Evolutionary conservation across 2,797 vertebrate genomes (phyloP).

Genomic region (Microhierax caerulescens): DNA sequence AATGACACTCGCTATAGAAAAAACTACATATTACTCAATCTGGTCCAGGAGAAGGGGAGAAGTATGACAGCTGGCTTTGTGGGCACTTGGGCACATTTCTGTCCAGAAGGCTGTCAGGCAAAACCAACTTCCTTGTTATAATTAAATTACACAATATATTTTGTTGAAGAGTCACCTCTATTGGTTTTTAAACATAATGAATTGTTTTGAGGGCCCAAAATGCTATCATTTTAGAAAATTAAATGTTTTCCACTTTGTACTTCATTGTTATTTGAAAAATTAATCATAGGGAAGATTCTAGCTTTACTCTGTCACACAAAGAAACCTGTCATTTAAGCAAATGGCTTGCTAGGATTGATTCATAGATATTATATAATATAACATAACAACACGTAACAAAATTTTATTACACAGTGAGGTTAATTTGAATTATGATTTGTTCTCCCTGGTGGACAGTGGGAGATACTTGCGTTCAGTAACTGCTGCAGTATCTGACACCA

Average conservation of each 20-base stretch:
- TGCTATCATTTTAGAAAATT: background rate
- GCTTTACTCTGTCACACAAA: background rate
- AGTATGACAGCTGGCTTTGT: background rate
- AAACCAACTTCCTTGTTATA: background rate
- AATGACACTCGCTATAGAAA: background rate
- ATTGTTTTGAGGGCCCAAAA: background rate
- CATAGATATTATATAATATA: background rate
- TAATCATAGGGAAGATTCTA: background rate
- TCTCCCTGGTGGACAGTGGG: background rate
- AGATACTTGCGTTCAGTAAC: background rate
- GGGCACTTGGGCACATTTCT: background rate
- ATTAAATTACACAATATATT: background rate
- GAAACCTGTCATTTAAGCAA: background rate
- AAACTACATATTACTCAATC: accelerated
- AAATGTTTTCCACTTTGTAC: background rate
- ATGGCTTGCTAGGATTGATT: slow-evolving; percentile 23
- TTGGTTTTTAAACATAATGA: background rate
- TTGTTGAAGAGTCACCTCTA: background rate
- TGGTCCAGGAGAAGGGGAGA: background rate
- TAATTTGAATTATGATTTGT: slow-evolving; percentile 56
- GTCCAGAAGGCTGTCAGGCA: background rate
- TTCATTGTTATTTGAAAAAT: background rate
- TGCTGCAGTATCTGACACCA: background rate
- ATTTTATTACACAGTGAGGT: slow-evolving; percentile 20
- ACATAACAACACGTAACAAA: slow-evolving; percentile 21